Conservation (phyloP, 2,888 invertebrate genomes). For the Frankliniella intonsa region DNA sequence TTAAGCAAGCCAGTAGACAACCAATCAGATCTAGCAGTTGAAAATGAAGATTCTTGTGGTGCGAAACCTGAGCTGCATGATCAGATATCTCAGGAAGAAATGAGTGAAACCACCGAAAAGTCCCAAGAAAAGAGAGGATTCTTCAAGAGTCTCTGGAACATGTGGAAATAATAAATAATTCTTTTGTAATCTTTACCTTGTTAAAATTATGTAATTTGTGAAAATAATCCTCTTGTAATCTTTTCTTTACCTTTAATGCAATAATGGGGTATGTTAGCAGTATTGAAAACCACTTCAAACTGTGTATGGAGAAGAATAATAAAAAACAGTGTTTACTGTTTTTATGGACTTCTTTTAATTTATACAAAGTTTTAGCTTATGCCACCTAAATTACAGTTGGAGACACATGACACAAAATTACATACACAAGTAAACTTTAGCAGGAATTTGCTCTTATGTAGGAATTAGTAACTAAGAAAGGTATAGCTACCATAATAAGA, state of each 20-base stretch:
- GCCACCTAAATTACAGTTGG: conserved; percentile 26
- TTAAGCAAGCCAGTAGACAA: background rate
- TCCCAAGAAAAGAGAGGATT: background rate
- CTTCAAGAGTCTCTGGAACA: background rate
- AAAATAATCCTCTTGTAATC: background rate
- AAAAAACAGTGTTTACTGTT: background rate
- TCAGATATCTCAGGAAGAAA: background rate
- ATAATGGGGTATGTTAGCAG: background rate
- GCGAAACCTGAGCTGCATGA: background rate
- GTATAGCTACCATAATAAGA: conserved; percentile 23
- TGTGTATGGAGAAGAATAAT: background rate
- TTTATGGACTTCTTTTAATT: conserved; percentile 22
- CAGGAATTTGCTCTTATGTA: conserved; percentile 20
- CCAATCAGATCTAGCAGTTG: background rate
- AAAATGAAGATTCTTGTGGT: too few species aligned
- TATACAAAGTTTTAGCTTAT: conserved; percentile 25
- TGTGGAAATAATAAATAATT: background rate
- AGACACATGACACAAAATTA: conserved; percentile 27
- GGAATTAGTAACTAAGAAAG: conserved; percentile 25
- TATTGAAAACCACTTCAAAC: background rate
- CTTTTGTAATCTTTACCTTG: background rate
- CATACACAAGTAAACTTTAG: conserved; percentile 22
- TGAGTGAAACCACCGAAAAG: background rate
- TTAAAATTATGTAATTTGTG: background rate
- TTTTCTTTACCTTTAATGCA: background rate